Evolutionary conservation across 2,113 vertebrate species (phyloP).

Genomic region (Ahaetulla prasina): DNA sequence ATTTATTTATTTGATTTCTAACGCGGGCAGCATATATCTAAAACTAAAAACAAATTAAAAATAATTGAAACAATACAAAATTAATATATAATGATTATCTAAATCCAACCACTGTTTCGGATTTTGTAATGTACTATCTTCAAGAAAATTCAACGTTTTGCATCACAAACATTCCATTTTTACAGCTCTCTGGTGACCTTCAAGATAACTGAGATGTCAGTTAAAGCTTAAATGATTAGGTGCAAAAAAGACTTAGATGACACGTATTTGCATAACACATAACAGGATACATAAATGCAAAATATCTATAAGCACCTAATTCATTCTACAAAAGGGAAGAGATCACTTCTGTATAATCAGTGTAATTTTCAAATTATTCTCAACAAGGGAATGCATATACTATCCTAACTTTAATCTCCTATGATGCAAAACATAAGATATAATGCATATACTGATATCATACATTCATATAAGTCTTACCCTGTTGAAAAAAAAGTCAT

Average conservation of each 20-base stretch:
- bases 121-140: not conserved
- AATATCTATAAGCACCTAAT: not conserved
- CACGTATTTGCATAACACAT: not conserved
- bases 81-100: not conserved
- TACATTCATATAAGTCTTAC: not conserved
- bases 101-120: not conserved
- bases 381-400: not conserved
- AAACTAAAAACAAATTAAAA: not conserved
- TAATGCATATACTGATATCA: not conserved
- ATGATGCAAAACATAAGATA: not conserved
- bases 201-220: not conserved
- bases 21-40: not conserved
- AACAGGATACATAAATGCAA: not conserved
- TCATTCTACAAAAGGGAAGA: not conserved
- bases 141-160: not conserved
- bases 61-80: not conserved
- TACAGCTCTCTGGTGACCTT: not conserved
- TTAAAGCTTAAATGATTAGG: not conserved
- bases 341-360: not conserved
- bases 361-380: not conserved
- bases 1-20: not conserved
- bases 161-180: not conserved
- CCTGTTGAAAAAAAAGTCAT: not conserved
- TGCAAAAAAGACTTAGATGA: not conserved
- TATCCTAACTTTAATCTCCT: not conserved